Percentiles rank a stretch among this genome's conserved stretches.
phyloP scores from a whole-genome alignment of 2,888 invertebrate species.

The Phengaris arion region DNA sequence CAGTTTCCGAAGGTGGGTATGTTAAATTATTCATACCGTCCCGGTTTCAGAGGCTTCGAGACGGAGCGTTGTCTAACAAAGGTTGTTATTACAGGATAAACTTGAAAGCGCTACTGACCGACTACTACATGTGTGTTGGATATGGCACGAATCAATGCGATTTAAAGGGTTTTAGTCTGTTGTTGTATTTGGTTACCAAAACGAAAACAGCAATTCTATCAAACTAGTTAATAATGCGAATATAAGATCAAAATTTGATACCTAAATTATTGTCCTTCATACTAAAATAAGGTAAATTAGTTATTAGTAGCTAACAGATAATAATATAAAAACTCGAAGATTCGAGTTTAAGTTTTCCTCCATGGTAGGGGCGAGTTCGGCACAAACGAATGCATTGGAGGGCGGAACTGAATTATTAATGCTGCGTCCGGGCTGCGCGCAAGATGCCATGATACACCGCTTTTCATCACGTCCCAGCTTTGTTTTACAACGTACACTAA shows the following conservation, averaged over 20 bases:
- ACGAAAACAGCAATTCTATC: too few species aligned
- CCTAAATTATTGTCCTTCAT: too few species aligned
- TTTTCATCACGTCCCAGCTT: slow-evolving; percentile 30
- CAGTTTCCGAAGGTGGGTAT: slow-evolving; percentile 33
- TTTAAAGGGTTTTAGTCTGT: background rate
- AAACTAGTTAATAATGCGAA: too few species aligned
- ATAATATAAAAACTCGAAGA: too few species aligned
- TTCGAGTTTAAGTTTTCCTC: background rate
- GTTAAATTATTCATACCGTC: slow-evolving; percentile 59
- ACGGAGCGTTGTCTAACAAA: slow-evolving; percentile 50
- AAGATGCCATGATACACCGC: slow-evolving; percentile 46
- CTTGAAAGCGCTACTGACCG: slow-evolving; percentile 37
- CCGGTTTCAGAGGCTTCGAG: slow-evolving; percentile 40
- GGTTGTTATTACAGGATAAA: slow-evolving; percentile 46
- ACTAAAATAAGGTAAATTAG: too few species aligned
- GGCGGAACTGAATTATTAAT: slow-evolving; percentile 60
- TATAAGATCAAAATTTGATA: too few species aligned
- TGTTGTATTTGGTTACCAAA: too few species aligned
- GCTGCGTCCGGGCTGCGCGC: slow-evolving; percentile 43
- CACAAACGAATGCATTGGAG: slow-evolving; percentile 57
- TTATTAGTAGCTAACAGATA: too few species aligned
- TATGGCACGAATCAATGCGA: background rate
- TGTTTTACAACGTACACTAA: slow-evolving; percentile 9
- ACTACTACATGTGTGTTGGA: background rate
- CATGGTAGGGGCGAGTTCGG: slow-evolving; percentile 35